These are phyloP conservation scores for Drosophila parthenogenetica DNA, from an alignment of 2,888 invertebrate species.

Conservation along the genomic window DNA sequence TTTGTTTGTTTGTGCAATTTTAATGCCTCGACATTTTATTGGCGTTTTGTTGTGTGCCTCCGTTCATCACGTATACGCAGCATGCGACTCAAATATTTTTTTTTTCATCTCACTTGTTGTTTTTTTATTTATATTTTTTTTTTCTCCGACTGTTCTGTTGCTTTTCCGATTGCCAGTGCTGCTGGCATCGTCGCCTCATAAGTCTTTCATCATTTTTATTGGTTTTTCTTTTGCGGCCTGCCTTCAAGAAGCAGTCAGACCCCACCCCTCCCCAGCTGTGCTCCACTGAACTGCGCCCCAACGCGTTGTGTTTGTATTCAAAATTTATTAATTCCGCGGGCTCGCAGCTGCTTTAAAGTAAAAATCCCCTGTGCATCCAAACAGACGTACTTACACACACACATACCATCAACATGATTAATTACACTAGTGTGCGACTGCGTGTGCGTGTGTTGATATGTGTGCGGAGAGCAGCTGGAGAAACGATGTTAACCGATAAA, in stretches of 20 bases:
- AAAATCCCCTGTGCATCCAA: slow-evolving; percentile 51
- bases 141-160: slow-evolving; percentile 13
- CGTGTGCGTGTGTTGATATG: not conserved
- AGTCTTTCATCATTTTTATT: slow-evolving; percentile 80
- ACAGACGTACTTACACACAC: not conserved
- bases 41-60: slow-evolving; percentile 51
- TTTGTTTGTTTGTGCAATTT: slow-evolving; percentile 62
- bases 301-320: slow-evolving; percentile 50
- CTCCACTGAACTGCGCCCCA: not conserved
- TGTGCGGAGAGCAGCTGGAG: not conserved
- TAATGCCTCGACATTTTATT: slow-evolving; percentile 66
- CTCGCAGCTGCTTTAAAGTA: slow-evolving; percentile 64
- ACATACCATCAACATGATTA: slow-evolving; percentile 61
- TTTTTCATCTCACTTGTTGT: not conserved
- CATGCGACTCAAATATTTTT: slow-evolving; percentile 26
- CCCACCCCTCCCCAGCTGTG: not conserved
- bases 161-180: slow-evolving; percentile 35
- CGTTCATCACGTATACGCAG: slow-evolving; percentile 70
- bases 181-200: slow-evolving; percentile 46
- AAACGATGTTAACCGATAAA: slow-evolving; percentile 47
- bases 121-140: slow-evolving; percentile 3
- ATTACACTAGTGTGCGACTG: slow-evolving; percentile 34
- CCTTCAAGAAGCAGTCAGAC: slow-evolving; percentile 4
- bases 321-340: slow-evolving; percentile 69
- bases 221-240: slow-evolving; percentile 32